Conservation (phyloP, 2,797 vertebrate genomes). For the Kryptolebias ocellatus region DNA sequence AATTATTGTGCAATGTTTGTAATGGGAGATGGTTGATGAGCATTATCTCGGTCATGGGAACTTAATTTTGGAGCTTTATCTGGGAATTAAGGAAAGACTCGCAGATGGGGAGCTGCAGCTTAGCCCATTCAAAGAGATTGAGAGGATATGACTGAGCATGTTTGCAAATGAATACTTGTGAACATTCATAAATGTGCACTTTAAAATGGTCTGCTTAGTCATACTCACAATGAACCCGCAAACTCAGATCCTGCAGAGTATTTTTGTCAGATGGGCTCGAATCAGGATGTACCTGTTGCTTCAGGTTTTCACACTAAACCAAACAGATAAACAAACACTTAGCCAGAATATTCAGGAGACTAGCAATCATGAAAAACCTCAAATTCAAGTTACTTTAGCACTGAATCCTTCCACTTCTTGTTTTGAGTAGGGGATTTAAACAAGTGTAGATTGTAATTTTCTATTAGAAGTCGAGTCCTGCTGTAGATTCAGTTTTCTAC, state of each 20-base stretch:
- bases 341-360: slow-evolving; percentile 11
- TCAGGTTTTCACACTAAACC: slow-evolving; percentile 33
- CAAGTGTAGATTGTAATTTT: too few relatives aligned
- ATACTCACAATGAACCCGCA: not conserved
- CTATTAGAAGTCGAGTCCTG: too few relatives aligned
- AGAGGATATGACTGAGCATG: slow-evolving; percentile 3
- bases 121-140: slow-evolving; percentile 4
- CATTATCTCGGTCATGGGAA: slow-evolving; percentile 53
- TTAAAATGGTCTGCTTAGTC: not conserved
- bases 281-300: slow-evolving; percentile 24
- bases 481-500: too few relatives aligned
- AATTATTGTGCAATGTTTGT: slow-evolving; percentile 54
- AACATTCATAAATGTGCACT: not conserved
- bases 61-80: slow-evolving; percentile 35
- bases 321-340: slow-evolving; percentile 36
- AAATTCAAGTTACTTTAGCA: not conserved
- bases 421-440: not conserved
- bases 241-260: not conserved
- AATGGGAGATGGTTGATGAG: slow-evolving; percentile 37
- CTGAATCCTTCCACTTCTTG: not conserved
- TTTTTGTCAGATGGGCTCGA: slow-evolving; percentile 34
- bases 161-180: slow-evolving; percentile 5
- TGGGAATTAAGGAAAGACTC: slow-evolving; percentile 24
- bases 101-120: slow-evolving; percentile 3
- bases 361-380: not conserved